Evolutionary conservation across 2,888 invertebrate genomes (phyloP), one percentile per base, ranked within the genome.

Genomic region (Dasysyrphus albostriatus): DNA sequence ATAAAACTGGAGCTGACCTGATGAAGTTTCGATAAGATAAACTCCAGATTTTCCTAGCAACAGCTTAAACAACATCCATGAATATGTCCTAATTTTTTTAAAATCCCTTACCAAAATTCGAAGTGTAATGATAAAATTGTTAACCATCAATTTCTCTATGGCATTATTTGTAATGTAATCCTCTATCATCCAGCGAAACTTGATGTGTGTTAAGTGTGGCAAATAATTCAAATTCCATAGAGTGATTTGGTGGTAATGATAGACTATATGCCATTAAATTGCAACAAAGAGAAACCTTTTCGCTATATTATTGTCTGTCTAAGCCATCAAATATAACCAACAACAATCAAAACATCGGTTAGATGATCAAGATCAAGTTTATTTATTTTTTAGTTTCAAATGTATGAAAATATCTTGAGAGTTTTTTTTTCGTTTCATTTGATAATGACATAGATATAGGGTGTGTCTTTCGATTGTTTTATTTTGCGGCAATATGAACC

Each of bases 211-310:
- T 61, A 59, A 47, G 10, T 19, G 44, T 54, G 47, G 72, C 39
- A 59, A 81, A 77, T 73, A 51, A 47, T 24, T 67, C 37, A 37
- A 65, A 84, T 76, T 67, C 51, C 59, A 76, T 67, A 10, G n/a
- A n/a, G n/a, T 16, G 5, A 19, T 49, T 51, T 5, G 12, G 32
- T 19, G 54, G 54, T 76, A 29, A 7, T 19, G 42, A 34, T 51
- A 24, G n/a, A 58, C n/a, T 59, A 16, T 59, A 16, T 29, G 12
- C 51, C 29, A 73, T 65, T 67, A 72, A 69, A 82, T 76, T 72
- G 72, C 78, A 83, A 16, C 24, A 42, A 74, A 75, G 72, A 65
- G 83, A 83, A 83, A 83, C 37, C 51, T 51, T 24, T 24, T 67
- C 7, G 59, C 14, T 49, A 19, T 24, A 69, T 70, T 39, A 58